Evolutionary conservation across 2,113 vertebrate species (phyloP), one percentile per base, ranked within the genome.

Genomic region (Hirundichthys speculiger): DNA sequence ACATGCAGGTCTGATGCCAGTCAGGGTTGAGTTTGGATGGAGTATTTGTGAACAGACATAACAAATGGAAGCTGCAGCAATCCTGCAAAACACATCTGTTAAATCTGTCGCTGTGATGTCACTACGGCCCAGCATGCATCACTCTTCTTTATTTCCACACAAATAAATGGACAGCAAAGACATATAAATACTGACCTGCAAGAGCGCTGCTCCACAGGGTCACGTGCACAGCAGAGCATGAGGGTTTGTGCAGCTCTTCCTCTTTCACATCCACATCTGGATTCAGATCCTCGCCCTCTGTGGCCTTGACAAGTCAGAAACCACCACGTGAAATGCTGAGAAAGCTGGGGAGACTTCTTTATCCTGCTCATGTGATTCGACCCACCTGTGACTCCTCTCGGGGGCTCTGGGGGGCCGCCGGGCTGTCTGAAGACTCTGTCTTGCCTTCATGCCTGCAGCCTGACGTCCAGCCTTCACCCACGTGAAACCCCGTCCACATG

Each of bases 381-480:
- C 70, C 61, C 39, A 90, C 88, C 77, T 71, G 73, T 13, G 64
- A 21, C 7, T 43, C 61, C 39, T 24, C 64, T 12, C 58, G 58
- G 4, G 71, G 62, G 45, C 52, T 83, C 49, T 56, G 40, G 1
- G 15, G 7, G 3, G 47, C 20, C 13, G 43, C 3, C 19, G 56
- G 40, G 0, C 25, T 2, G 2, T 69, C 73, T 13, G 45, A 14
- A 5, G 39, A 20, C 20, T 51, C 62, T 8, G 63, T 30, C 15
- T 22, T 14, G 10, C 22, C 52, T 69, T 79, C 76, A 46, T 67
- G 72, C 19, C 59, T 59, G 64, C 42, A 55, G 46, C 62, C 62
- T 41, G 62, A 11, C 13, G 60, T 75, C 86, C 86, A 89, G 7
- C 49, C 59, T 30, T 77, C 87, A 22, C 59, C 64, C 30, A 88